Evolutionary conservation across 1,140 invertebrate species (phyloP), one percentile per base, ranked within the genome.

Genomic region (Aphaenogaster rudis): DNA sequence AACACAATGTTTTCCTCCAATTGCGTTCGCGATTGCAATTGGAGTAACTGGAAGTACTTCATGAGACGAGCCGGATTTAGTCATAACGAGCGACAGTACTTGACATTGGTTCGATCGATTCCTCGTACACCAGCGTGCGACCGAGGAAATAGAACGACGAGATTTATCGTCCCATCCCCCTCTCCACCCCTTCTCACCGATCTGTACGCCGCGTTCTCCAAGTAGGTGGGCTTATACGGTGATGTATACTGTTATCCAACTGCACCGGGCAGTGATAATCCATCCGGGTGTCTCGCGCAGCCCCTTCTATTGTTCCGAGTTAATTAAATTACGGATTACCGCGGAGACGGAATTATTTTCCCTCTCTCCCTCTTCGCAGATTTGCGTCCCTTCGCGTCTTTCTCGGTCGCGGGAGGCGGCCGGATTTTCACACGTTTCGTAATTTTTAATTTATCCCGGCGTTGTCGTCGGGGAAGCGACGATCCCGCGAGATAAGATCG

Each of bases 281-380:
- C 15, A 84, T 84, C 54, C 69, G 33, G 80, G 69, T 84, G 69
- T 84, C 80, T 63, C 80, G 54, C 45, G 42, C 67, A 82, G 54
- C 57, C 57, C 57, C 78, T 84, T 74, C 71, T 74, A 84, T 74
- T 84, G 80, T 84, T 61, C 71, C 69, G 33, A 84, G 57, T 84
- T 84, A 84, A 82, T 82, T 59, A 72, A 84, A 84, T 84, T 84
- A 84, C 69, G 54, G 54, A 84, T 84, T 84, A 84, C 42, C 54
- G 54, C 66, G 66, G 54, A 61, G 67, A 61, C 67, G 54, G 54
- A 82, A 63, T 84, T 84, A 84, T 76, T 84, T 84, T 54, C 54
- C 39, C 39, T 13, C 42, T 3, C 17, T 15, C 7, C 8, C 7
- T 7, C 8, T 59, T 74, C n/a, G 54, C 42, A 74, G 54, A 74